Conservation (phyloP, 2,113 vertebrate species). For the Podarcis raffonei region DNA sequence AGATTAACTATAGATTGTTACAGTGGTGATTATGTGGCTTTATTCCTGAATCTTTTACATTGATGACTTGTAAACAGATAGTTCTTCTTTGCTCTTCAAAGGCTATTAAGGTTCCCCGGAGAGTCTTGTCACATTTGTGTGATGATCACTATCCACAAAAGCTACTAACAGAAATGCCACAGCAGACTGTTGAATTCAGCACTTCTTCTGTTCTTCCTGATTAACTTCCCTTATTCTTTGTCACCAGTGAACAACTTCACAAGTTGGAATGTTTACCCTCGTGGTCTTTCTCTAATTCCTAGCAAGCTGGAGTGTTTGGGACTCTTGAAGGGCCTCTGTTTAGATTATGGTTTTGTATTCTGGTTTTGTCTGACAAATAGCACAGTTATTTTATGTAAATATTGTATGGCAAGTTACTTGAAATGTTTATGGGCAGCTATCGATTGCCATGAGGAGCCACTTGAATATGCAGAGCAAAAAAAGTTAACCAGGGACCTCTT, state of each 20-base stretch:
- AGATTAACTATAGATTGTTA: not conserved
- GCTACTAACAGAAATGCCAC: not conserved
- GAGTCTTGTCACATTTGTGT: not conserved
- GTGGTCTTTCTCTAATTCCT: constrained; percentile 8
- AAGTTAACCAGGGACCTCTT: not conserved
- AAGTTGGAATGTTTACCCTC: not conserved
- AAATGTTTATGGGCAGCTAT: not conserved
- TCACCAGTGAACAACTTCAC: not conserved
- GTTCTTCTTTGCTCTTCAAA: not conserved
- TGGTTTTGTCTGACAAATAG: not conserved
- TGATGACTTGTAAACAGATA: not conserved
- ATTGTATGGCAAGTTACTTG: not conserved
- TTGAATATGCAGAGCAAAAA: not conserved
- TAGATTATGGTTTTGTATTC: not conserved
- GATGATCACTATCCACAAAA: not conserved
- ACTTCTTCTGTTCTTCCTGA: not conserved
- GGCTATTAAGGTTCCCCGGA: not conserved
- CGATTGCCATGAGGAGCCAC: constrained; percentile 12
- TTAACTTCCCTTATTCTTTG: not conserved
- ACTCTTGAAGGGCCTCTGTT: not conserved
- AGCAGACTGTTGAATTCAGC: not conserved
- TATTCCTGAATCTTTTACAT: not conserved
- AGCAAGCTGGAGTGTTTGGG: not conserved
- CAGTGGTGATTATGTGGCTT: not conserved
- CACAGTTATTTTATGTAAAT: not conserved